Conservation (phyloP, 92 coral and sea anemone genomes). For the Actinernus sp. region DNA sequence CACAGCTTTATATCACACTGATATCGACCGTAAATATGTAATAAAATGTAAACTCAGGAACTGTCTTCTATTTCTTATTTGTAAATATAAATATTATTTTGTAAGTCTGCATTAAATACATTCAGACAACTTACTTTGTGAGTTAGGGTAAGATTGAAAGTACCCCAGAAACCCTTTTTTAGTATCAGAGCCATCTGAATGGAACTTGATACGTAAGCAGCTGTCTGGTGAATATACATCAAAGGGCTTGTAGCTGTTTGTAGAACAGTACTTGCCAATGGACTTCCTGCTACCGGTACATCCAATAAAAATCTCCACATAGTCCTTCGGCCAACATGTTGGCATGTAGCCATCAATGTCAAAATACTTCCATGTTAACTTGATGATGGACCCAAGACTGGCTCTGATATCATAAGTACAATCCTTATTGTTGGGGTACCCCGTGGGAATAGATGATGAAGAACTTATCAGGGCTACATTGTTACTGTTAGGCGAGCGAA, state of each 20-base stretch:
- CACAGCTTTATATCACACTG: no score
- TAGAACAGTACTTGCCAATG: conserved; percentile 76
- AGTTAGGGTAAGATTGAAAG: neutral
- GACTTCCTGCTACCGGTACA: conserved; percentile 42
- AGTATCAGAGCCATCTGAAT: conserved; percentile 43
- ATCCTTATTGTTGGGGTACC: conserved; percentile 41
- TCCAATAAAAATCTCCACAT: conserved; percentile 76
- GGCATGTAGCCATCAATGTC: conserved; percentile 78
- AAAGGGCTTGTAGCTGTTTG: conserved; percentile 45
- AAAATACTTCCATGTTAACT: conserved; percentile 53
- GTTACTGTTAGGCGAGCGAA: neutral
- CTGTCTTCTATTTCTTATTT: no score
- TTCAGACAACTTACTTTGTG: conserved; percentile 16
- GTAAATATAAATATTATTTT: no score
- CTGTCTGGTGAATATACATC: conserved; percentile 63
- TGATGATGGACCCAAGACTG: conserved; percentile 16
- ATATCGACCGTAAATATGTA: no score
- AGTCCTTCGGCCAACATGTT: conserved; percentile 40
- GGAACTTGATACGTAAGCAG: conserved; percentile 64
- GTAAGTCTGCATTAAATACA: no score
- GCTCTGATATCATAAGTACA: conserved; percentile 62
- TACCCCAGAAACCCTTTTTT: conserved; percentile 52
- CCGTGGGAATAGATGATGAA: neutral
- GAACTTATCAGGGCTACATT: neutral
- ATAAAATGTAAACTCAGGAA: no score